Conservation (phyloP, 2,797 vertebrate species). For the Oreortyx pictus region DNA sequence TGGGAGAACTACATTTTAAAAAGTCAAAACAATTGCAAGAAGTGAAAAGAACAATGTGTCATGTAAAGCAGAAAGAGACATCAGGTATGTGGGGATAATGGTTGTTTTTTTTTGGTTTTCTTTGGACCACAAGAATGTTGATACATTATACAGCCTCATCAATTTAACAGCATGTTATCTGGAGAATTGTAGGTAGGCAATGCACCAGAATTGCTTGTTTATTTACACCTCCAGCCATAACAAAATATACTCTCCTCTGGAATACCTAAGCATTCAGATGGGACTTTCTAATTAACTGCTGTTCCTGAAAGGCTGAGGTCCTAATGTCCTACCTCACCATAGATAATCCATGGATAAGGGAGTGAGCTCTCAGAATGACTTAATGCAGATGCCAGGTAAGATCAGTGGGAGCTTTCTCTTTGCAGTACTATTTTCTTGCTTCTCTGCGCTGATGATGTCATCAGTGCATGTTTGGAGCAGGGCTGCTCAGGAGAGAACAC, state of each 20-base stretch:
- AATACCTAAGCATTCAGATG: not conserved
- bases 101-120: not conserved
- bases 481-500: not conserved
- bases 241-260: not conserved
- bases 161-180: not conserved
- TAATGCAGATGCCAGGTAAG: not conserved
- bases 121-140: not conserved
- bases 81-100: not conserved
- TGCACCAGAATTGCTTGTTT: not conserved
- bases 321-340: not conserved
- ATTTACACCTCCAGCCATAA: not conserved
- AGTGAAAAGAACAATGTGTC: not conserved
- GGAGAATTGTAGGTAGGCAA: not conserved
- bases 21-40: not conserved
- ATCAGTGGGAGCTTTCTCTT: not conserved
- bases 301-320: not conserved
- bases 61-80: not conserved
- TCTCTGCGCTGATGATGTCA: not conserved
- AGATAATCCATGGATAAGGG: not conserved
- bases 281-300: not conserved
- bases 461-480: not conserved
- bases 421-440: not conserved
- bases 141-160: not conserved
- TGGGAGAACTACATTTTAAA: not conserved
- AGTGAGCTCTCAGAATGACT: not conserved